Percentiles rank a stretch among this genome's conserved stretches.
phyloP scores from a whole-genome alignment of 2,113 vertebrate species.

The Centropus unirufus region DNA sequence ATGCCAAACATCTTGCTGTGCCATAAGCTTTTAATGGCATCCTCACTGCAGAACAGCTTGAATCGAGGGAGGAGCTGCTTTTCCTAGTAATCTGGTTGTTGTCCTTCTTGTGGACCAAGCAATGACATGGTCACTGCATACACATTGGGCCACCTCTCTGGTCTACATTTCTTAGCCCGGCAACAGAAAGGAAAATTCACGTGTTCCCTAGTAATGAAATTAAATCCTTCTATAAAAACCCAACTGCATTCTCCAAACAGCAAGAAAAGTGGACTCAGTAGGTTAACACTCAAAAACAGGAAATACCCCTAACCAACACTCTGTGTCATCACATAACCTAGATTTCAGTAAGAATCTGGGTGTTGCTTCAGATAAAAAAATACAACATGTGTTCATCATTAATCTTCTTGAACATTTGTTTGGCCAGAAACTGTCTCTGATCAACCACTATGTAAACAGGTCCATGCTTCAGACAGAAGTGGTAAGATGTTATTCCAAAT shows the following conservation, averaged over 20 bases:
- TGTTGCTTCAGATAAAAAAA: slow-evolving; percentile 54
- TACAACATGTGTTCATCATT: slow-evolving; percentile 15
- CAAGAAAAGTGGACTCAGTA: neutral
- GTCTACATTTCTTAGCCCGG: neutral
- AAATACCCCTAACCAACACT: slow-evolving; percentile 7
- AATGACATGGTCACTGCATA: neutral
- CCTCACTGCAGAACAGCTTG: neutral
- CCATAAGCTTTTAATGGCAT: neutral
- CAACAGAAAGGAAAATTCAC: neutral
- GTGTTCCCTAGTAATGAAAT: neutral
- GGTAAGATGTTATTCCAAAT: slow-evolving; percentile 38
- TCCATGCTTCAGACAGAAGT: slow-evolving; percentile 10
- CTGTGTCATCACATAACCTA: slow-evolving; percentile 13
- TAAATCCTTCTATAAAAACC: neutral
- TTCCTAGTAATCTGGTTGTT: neutral
- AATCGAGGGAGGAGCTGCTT: neutral
- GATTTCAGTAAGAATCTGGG: slow-evolving; percentile 26
- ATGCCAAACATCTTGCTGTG: neutral
- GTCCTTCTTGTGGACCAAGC: neutral
- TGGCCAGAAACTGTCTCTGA: slow-evolving; percentile 31
- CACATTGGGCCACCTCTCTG: neutral
- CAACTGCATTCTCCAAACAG: neutral
- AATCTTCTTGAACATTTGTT: slow-evolving; percentile 43
- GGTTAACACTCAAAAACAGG: neutral
- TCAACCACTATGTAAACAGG: slow-evolving; percentile 43